Evolutionary conservation across 37 sponge, comb jelly and placozoan genomes (phyloP).

Genomic region (Spongilla lacustris): DNA sequence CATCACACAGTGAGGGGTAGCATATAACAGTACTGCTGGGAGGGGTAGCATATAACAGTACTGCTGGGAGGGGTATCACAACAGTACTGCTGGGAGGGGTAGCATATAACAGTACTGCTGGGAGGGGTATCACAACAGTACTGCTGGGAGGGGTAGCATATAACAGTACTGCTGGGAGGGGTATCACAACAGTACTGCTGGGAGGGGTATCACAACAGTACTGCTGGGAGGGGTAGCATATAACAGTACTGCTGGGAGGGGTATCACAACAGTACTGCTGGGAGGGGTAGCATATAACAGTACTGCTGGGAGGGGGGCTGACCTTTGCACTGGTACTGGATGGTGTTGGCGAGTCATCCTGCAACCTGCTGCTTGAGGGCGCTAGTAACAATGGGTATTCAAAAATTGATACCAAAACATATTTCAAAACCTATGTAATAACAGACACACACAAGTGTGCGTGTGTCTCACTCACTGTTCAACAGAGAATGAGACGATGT

Average conservation of each 20-base stretch:
- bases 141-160: background rate
- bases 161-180: no score
- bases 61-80: no score
- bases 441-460: background rate
- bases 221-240: no score
- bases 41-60: no score
- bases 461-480: constrained; percentile 24
- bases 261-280: no score
- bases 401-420: background rate
- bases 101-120: no score
- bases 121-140: no score
- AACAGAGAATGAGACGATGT: constrained; percentile 43
- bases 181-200: no score
- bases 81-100: background rate
- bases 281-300: background rate
- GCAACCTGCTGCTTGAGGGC: background rate
- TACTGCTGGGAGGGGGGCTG: background rate
- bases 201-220: no score
- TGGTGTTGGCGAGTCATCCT: background rate
- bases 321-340: background rate
- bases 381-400: background rate
- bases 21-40: no score
- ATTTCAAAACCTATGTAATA: background rate
- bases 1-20: background rate
- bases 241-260: no score